Conservation (phyloP, 2,797 vertebrate species). For the Enteromius thamalakanensis region DNA sequence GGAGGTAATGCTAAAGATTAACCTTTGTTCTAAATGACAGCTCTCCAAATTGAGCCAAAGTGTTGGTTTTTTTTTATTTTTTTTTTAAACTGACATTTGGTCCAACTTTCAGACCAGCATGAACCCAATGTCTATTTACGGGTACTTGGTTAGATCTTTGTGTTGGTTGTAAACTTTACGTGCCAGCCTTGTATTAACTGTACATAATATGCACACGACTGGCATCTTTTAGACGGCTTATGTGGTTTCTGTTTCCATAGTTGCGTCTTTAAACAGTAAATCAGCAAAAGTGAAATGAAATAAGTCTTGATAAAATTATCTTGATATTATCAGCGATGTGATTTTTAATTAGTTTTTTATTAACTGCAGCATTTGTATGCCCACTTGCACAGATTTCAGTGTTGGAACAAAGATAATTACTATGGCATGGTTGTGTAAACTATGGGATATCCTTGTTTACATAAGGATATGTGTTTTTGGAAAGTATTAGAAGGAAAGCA, state of each 20-base stretch:
- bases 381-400: background rate
- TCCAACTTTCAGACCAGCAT: slow-evolving; percentile 17
- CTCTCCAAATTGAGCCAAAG: background rate
- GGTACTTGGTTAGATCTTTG: background rate
- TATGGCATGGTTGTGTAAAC: slow-evolving; percentile 11
- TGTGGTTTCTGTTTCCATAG: slow-evolving; percentile 42
- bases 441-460: slow-evolving; percentile 41
- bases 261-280: slow-evolving; percentile 26
- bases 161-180: slow-evolving; percentile 47
- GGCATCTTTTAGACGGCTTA: slow-evolving; percentile 12
- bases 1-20: background rate
- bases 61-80: no score
- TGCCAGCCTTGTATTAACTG: background rate
- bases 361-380: background rate
- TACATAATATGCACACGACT: slow-evolving; percentile 14
- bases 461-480: slow-evolving; percentile 41
- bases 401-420: slow-evolving; percentile 12
- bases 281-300: background rate
- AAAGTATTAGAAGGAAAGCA: slow-evolving; percentile 42
- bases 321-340: background rate
- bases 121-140: slow-evolving; percentile 15
- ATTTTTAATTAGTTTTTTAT: background rate
- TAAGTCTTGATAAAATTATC: background rate
- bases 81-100: background rate
- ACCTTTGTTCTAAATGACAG: background rate